Percentiles rank a stretch among this genome's conserved stretches.
These are phyloP conservation scores for Presbytis comata DNA, from an alignment of 2,797 vertebrate species.

Conservation along the genomic window DNA sequence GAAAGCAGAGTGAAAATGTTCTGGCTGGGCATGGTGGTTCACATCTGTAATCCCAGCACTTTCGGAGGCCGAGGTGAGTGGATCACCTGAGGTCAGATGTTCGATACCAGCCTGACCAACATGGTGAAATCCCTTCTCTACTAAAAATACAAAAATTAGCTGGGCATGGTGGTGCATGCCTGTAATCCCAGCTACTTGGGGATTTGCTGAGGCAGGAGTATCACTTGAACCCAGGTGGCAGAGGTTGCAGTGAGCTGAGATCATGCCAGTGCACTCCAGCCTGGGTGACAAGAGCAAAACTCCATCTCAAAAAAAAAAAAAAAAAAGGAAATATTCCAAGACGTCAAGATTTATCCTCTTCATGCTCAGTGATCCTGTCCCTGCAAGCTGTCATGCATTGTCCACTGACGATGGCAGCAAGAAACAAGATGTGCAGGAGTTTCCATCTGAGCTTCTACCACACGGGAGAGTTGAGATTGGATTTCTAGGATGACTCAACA, in stretches of 20 bases:
- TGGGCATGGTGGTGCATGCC: background rate
- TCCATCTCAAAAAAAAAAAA: background rate
- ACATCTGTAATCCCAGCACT: background rate
- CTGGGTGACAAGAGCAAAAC: background rate
- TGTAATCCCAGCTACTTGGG: background rate
- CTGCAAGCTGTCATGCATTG: too few species aligned
- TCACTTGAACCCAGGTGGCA: background rate
- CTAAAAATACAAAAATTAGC: background rate
- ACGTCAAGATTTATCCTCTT: background rate
- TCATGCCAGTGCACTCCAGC: background rate
- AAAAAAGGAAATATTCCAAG: background rate
- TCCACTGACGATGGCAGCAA: too few species aligned
- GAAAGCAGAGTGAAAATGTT: background rate
- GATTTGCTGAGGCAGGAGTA: background rate
- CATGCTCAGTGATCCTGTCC: background rate
- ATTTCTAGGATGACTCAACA: background rate
- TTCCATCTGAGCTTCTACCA: background rate
- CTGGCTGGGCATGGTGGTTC: background rate
- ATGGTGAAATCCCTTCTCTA: too few species aligned
- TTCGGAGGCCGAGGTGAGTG: background rate
- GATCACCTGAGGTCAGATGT: background rate
- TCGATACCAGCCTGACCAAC: background rate
- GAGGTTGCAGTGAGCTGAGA: background rate
- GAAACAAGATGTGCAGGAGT: background rate
- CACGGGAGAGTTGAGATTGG: rapidly evolving